Percentiles rank a stretch among this genome's conserved stretches.
Evolutionary conservation across 2,797 vertebrate genomes (phyloP).

Genomic region (Dallia pectoralis): DNA sequence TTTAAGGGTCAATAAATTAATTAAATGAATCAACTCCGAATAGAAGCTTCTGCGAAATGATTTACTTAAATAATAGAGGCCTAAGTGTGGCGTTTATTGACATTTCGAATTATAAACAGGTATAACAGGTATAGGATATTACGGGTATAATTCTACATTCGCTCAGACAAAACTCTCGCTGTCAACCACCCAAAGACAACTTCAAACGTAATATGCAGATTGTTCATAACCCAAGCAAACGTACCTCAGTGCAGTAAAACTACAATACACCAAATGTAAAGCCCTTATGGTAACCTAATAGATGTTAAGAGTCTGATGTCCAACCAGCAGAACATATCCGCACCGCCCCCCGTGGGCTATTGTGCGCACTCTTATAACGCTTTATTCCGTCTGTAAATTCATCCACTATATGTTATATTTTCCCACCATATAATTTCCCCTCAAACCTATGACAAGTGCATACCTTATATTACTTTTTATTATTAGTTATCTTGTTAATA

Average conservation of each 20-base stretch:
- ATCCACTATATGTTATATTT: not conserved
- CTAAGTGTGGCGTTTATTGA: not conserved
- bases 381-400: not conserved
- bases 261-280: not conserved
- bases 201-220: not conserved
- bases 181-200: not conserved
- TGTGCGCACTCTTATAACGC: not conserved
- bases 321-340: not conserved
- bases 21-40: too few species aligned
- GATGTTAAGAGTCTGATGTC: not conserved
- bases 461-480: not conserved
- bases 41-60: too few species aligned
- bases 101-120: not conserved
- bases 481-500: not conserved
- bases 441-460: not conserved
- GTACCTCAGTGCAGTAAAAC: not conserved
- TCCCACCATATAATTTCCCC: not conserved
- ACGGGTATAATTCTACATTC: not conserved
- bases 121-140: not conserved
- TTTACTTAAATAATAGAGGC: not conserved
- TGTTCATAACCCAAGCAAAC: not conserved
- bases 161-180: not conserved
- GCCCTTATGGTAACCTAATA: not conserved
- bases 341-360: not conserved
- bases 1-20: not conserved